Conservation (phyloP, 2,113 vertebrate genomes). For the Crocuta crocuta region DNA sequence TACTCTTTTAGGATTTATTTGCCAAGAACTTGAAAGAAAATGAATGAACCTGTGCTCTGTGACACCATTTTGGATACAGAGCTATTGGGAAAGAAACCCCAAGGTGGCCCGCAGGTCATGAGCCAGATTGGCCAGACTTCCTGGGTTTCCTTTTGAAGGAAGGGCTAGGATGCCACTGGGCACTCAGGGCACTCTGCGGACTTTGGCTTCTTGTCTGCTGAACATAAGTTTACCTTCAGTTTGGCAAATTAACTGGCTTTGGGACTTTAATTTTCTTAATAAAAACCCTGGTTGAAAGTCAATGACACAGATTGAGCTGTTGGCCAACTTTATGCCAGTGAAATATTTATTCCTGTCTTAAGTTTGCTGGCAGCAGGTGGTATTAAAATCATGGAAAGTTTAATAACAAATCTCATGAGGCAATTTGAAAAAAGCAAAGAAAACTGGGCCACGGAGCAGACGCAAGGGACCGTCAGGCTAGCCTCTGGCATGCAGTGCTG, state of each 20-base stretch:
- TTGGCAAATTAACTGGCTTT: neutral
- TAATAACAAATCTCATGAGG: neutral
- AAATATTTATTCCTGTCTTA: conserved; percentile 53
- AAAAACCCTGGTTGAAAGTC: conserved; percentile 33
- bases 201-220: neutral
- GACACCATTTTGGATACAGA: neutral
- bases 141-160: neutral
- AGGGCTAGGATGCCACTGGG: neutral
- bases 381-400: conserved; percentile 23
- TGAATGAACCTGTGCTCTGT: too few relatives aligned
- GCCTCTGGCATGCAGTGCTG: neutral
- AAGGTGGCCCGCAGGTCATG: neutral
- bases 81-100: neutral
- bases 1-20: neutral
- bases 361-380: conserved; percentile 39
- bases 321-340: conserved; percentile 8
- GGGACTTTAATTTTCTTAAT: neutral
- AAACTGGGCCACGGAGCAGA: neutral
- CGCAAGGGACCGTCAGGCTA: neutral
- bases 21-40: neutral
- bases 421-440: neutral
- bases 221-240: neutral
- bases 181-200: conserved; percentile 17
- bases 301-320: neutral
- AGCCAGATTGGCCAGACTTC: neutral